Evolutionary conservation across 30 jellyfish, hydroid and myxozoan genomes (phyloP).

Genomic region (Hydractinia symbiolongicarpus): DNA sequence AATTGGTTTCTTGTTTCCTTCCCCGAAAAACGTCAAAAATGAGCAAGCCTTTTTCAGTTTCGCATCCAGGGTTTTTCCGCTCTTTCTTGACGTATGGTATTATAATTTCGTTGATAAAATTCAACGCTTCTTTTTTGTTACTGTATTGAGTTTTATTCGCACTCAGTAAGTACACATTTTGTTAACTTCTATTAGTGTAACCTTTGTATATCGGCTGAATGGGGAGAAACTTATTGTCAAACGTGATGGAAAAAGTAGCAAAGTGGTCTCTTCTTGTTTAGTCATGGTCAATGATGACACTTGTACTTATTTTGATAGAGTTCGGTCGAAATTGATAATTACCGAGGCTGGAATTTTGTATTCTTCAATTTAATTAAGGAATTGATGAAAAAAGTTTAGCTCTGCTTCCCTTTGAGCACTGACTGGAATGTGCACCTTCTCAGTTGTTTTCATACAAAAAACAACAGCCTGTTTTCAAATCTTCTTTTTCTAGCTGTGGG

Average conservation of each 20-base stretch:
- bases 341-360: constrained; percentile 5
- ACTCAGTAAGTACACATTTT: background rate
- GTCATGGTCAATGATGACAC: constrained; percentile 12
- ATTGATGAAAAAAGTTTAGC: constrained; percentile 2
- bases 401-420: constrained; percentile 29
- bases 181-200: constrained; percentile 2
- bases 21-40: constrained; percentile 23
- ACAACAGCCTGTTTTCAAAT: constrained; percentile 6
- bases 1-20: background rate
- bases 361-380: constrained; percentile 15
- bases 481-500: background rate
- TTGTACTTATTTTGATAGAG: constrained; percentile 5
- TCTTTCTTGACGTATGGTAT: constrained; percentile 2
- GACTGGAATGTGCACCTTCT: constrained; percentile 16
- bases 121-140: constrained; percentile 8
- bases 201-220: constrained; percentile 25
- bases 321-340: constrained; percentile 14
- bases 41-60: background rate
- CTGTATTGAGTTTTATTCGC: constrained; percentile 8
- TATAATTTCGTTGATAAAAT: constrained; percentile 6
- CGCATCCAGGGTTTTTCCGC: background rate
- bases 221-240: constrained; percentile 25
- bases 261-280: background rate
- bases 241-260: constrained; percentile 30
- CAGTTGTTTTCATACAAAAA: constrained; percentile 18